A percentile compares a stretch with the other conserved stretches of the same genome.
Conservation (phyloP, 2,797 vertebrate species). For the Babyrousa celebensis region DNA sequence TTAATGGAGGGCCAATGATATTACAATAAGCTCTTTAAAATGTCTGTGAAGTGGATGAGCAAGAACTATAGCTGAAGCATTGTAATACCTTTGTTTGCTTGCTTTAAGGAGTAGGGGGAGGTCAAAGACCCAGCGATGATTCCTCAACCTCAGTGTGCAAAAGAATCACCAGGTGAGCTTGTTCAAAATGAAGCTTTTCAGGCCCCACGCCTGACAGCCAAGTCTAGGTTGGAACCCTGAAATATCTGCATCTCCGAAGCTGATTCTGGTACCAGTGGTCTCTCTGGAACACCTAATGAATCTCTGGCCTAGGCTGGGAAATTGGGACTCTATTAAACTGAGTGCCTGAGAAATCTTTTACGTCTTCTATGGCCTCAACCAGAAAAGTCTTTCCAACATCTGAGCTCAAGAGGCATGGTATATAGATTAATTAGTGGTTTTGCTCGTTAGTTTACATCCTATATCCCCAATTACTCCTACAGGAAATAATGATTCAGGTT, state of each 20-base stretch:
- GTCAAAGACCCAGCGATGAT: background rate
- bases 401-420: background rate
- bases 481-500: background rate
- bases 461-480: background rate
- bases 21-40: constrained; percentile 24
- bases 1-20: background rate
- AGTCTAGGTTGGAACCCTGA: background rate
- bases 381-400: constrained; percentile 59
- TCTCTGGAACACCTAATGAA: background rate
- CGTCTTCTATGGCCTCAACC: background rate
- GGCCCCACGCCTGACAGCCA: background rate
- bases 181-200: background rate
- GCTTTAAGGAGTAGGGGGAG: background rate
- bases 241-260: background rate
- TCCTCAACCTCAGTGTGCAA: background rate
- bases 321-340: background rate
- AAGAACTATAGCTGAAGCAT: background rate
- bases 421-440: constrained; percentile 20
- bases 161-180: background rate
- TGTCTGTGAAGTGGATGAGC: background rate
- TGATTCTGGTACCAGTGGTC: background rate
- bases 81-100: background rate
- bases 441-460: background rate
- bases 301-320: background rate
- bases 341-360: constrained; percentile 32